Evolutionary conservation across 2,797 vertebrate genomes (phyloP), one percentile per base, ranked within the genome.

Genomic region (Tapera naevia): DNA sequence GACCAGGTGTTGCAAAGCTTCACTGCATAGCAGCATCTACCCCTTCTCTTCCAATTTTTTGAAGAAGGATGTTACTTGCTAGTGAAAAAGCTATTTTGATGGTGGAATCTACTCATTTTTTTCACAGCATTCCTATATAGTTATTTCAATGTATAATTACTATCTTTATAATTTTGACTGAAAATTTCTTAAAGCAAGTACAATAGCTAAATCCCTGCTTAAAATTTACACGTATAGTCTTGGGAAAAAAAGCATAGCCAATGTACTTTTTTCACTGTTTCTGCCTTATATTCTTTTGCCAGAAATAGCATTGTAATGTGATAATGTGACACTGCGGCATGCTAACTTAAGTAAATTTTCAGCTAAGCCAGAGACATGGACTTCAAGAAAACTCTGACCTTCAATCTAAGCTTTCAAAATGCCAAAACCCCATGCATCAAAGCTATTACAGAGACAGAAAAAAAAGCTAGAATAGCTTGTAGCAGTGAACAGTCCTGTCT

Each of bases 141-240:
- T 45, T 74, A 70, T 60, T 88, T 71, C 33, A 48, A 54, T 53
- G 12, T 39, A 27, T 50, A 86, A 92, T 69, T 81, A 1, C 57
- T 82, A 74, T 56, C 4, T 60, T 88, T 78, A 83, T 33, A 67
- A 83, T 78, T 78, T 73, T 64, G 39, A 71, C 28, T 79, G n/a
- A 75, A 87, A 87, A 91, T 73, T 56, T 86, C 41, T 80, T 89
- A 25, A 84, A 87, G 35, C 25, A 89, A 85, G 35, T 93, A 79
- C 7, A 84, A 35, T 27, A 90, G 45, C 18, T 75, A 81, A 72
- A 80, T 56, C 9, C 53, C 24, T 80, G 21, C 70, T 85, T 39
- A 66, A 72, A 89, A 87, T 51, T 43, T 64, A 89, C n/a, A 48
- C 25, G 39, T 16, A 45, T 18, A 67, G 37, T 73, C 39, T 58